These are phyloP conservation scores for Eupithecia tripunctaria DNA, from an alignment of 2,888 invertebrate species.

Conservation along the genomic window DNA sequence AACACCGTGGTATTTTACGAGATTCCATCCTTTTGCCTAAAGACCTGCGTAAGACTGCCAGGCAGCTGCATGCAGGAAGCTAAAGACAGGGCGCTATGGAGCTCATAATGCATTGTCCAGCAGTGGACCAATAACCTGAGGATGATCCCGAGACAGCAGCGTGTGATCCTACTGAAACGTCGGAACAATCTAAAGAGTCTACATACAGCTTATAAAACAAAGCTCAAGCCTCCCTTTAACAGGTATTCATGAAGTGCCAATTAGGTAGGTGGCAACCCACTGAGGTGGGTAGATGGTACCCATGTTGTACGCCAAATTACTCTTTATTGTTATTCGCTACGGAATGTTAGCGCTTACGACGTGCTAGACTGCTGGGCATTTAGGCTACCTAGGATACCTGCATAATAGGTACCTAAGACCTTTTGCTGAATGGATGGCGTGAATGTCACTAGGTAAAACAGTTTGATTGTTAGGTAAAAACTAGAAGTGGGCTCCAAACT, in stretches of 20 bases:
- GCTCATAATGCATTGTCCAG: background rate
- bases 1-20: no score
- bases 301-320: conserved; percentile 22
- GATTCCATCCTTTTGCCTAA: no score
- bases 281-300: background rate
- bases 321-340: conserved; percentile 24
- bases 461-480: no score
- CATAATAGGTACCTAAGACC: background rate
- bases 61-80: background rate
- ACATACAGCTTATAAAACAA: background rate
- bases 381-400: background rate
- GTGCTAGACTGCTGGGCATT: background rate
- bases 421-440: background rate
- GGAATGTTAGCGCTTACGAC: background rate
- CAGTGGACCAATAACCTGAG: background rate
- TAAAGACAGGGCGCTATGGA: background rate
- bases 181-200: background rate
- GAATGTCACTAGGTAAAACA: background rate
- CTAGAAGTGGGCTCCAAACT: no score
- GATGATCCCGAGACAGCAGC: background rate
- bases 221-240: conserved; percentile 17
- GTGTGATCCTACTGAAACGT: background rate
- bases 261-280: conserved; percentile 23
- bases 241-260: conserved; percentile 38
- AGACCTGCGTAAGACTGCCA: background rate